Evolutionary conservation across 2,797 vertebrate genomes (phyloP).

Genomic region (Pampus argenteus): DNA sequence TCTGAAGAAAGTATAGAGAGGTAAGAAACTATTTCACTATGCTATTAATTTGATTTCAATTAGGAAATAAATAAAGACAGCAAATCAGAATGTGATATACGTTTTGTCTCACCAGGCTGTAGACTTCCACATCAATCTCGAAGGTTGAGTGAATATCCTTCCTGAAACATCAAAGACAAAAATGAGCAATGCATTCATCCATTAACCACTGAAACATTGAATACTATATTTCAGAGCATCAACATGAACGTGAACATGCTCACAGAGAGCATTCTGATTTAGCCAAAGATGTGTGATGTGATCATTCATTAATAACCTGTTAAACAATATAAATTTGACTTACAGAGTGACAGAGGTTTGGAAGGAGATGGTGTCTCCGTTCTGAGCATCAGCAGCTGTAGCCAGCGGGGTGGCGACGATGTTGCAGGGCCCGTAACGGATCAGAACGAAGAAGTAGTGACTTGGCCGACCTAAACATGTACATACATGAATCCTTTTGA

Average conservation of each 20-base stretch:
- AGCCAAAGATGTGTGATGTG: background rate
- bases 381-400: constrained; percentile 84
- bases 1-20: too few species aligned
- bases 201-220: background rate
- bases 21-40: background rate
- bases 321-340: constrained; percentile 39
- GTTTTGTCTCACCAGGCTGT: constrained; percentile 85
- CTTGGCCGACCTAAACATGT: constrained; percentile 74
- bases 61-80: background rate
- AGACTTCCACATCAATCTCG: constrained; percentile 89
- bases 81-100: background rate
- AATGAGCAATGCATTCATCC: background rate
- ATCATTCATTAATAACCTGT: background rate
- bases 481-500: background rate
- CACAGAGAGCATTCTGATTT: background rate
- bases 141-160: constrained; percentile 84
- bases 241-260: background rate
- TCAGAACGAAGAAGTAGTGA: constrained; percentile 88
- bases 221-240: background rate
- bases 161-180: constrained; percentile 63
- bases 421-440: constrained; percentile 85
- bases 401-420: constrained; percentile 85
- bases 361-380: constrained; percentile 87
- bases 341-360: constrained; percentile 84
- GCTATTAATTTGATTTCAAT: background rate